Conservation (phyloP, 2,888 invertebrate species). For the Perdita meconis region DNA sequence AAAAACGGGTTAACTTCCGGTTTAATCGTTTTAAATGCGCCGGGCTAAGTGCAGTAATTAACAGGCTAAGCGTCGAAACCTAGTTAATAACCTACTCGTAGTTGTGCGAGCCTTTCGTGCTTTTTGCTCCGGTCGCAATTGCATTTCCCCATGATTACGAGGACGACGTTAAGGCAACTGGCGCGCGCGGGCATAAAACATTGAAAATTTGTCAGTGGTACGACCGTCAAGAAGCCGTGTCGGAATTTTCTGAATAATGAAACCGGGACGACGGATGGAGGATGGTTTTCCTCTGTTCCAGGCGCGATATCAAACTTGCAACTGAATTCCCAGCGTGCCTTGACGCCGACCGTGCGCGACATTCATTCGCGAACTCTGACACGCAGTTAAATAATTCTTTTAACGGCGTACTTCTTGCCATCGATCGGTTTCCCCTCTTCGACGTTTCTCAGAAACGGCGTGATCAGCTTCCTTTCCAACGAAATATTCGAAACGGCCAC, state of each 20-base stretch:
- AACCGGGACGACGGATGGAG: constrained; percentile 50
- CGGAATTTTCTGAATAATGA: constrained; percentile 64
- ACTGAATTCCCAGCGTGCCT: constrained; percentile 27
- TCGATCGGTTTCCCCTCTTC: background rate
- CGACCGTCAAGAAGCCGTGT: constrained; percentile 35
- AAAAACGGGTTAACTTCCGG: constrained; percentile 1
- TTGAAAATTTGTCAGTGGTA: constrained; percentile 44
- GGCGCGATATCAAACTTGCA: constrained; percentile 50
- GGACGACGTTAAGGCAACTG: constrained; percentile 26
- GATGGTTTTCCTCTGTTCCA: constrained; percentile 37
- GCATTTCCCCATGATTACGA: background rate
- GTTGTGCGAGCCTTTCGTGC: background rate
- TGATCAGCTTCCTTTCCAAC: constrained; percentile 37
- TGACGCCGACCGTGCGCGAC: background rate
- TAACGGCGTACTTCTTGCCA: constrained; percentile 10
- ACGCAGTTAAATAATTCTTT: constrained; percentile 36
- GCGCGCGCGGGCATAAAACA: constrained; percentile 49
- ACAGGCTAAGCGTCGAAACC: too few species aligned
- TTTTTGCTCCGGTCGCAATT: background rate
- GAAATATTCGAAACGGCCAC: constrained; percentile 17
- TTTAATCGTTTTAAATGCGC: background rate
- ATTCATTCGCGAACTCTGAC: constrained; percentile 12
- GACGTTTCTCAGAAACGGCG: background rate
- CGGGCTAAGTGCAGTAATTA: too few species aligned
- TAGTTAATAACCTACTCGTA: background rate